Conservation (phyloP, 2,797 vertebrate genomes). For the Poecile montanus region DNA sequence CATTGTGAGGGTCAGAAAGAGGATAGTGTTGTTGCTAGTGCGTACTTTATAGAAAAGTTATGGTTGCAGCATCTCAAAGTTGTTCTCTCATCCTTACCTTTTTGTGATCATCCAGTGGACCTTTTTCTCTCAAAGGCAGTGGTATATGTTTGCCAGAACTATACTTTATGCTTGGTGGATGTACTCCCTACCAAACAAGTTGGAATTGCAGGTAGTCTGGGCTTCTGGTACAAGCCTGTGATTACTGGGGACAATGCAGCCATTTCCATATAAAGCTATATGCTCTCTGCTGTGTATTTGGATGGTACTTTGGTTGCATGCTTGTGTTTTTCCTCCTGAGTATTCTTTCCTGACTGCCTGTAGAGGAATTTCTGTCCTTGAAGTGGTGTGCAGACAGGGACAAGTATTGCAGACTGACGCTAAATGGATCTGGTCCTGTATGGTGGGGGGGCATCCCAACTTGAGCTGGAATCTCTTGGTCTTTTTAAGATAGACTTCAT, state of each 20-base stretch:
- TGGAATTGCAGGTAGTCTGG: not conserved
- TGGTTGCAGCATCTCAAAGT: not conserved
- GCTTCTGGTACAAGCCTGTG: not conserved
- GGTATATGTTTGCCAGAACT: not conserved
- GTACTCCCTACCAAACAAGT: not conserved
- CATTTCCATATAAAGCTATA: fast-evolving
- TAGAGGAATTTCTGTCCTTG: not conserved
- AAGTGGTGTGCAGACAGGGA: not conserved
- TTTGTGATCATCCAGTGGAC: not conserved
- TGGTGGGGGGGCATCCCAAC: not conserved
- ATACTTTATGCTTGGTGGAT: not conserved
- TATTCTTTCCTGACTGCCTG: not conserved
- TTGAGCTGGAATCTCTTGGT: not conserved
- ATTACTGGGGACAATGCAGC: not conserved
- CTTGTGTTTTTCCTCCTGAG: not conserved
- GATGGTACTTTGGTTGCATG: not conserved
- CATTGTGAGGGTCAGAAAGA: not conserved
- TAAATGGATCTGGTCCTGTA: fast-evolving
- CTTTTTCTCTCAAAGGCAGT: not conserved
- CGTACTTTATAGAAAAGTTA: not conserved
- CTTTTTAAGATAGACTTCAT: not conserved
- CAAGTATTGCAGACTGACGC: not conserved
- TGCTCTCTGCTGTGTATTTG: not conserved
- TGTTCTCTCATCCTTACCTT: not conserved
- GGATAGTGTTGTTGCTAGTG: not conserved